Evolutionary conservation across 2,797 vertebrate species (phyloP).

Genomic region (Numenius phaeopus): DNA sequence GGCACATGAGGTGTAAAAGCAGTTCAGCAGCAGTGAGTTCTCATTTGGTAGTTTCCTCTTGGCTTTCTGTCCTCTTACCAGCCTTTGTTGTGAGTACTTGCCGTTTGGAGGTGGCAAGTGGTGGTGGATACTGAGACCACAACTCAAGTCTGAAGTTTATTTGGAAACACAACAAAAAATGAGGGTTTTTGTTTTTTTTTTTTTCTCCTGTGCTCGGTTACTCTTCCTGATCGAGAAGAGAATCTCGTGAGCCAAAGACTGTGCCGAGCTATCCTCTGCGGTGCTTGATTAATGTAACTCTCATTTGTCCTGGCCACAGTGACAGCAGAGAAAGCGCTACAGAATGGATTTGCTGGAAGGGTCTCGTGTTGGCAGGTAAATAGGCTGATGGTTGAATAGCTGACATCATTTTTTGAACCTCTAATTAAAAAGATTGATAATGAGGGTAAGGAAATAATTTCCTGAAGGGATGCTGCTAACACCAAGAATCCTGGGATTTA

Average conservation of each 20-base stretch:
- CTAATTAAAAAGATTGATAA: conserved; percentile 47
- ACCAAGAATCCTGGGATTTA: not conserved
- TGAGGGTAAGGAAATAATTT: not conserved
- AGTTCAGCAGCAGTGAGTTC: not conserved
- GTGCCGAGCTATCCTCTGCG: not conserved
- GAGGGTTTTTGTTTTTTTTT: not conserved
- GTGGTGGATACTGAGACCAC: not conserved
- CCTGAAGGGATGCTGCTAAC: conserved; percentile 2
- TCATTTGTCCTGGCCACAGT: not conserved
- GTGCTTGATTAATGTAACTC: not conserved
- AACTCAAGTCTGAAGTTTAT: not conserved
- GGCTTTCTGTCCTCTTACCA: not conserved
- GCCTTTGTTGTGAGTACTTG: not conserved
- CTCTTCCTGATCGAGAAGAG: not conserved
- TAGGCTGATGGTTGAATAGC: not conserved
- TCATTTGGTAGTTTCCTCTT: not conserved
- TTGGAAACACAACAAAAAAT: not conserved
- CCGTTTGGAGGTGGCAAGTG: not conserved
- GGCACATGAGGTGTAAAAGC: not conserved
- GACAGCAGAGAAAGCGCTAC: not conserved
- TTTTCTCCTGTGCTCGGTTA: not conserved
- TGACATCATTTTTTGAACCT: conserved; percentile 1
- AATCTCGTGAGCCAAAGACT: not conserved
- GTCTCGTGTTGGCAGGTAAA: not conserved
- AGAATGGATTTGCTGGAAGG: not conserved